A percentile compares a stretch with the other conserved stretches of the same genome.
Conservation (phyloP, 2,888 invertebrate genomes). For the Trimorus sp. region DNA sequence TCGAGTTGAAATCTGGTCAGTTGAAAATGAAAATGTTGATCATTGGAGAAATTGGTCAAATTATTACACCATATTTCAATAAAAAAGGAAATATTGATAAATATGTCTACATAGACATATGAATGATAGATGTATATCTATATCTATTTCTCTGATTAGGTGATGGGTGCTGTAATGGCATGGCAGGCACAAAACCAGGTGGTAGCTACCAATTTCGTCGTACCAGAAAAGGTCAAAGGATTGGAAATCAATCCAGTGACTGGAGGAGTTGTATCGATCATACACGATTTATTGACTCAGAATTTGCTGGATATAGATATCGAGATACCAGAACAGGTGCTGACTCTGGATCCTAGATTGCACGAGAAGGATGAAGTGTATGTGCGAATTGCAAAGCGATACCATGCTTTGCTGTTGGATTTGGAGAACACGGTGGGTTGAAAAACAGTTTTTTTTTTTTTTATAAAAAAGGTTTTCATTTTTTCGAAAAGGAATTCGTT, state of each 20-base stretch:
- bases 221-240: conserved; percentile 67
- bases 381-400: conserved; percentile 79
- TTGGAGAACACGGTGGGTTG: conserved; percentile 63
- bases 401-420: conserved; percentile 78
- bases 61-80: too few relatives aligned
- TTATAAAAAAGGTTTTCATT: too few relatives aligned
- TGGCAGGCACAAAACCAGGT: conserved; percentile 68
- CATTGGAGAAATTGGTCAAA: too few relatives aligned
- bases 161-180: conserved; percentile 69
- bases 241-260: conserved; percentile 80
- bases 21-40: too few relatives aligned
- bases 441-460: neutral
- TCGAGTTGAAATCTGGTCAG: too few relatives aligned
- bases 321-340: conserved; percentile 83
- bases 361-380: conserved; percentile 82
- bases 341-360: conserved; percentile 83
- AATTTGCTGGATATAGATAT: conserved; percentile 80
- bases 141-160: too few relatives aligned
- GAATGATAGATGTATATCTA: too few relatives aligned
- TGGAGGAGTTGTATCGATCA: conserved; percentile 82
- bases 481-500: too few relatives aligned
- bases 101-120: too few relatives aligned
- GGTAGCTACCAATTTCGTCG: conserved; percentile 47
- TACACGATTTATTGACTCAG: conserved; percentile 81
- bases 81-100: too few relatives aligned